phyloP scores from a whole-genome alignment of 64 coral and sea anemone species.

The Montipora foliosa region DNA sequence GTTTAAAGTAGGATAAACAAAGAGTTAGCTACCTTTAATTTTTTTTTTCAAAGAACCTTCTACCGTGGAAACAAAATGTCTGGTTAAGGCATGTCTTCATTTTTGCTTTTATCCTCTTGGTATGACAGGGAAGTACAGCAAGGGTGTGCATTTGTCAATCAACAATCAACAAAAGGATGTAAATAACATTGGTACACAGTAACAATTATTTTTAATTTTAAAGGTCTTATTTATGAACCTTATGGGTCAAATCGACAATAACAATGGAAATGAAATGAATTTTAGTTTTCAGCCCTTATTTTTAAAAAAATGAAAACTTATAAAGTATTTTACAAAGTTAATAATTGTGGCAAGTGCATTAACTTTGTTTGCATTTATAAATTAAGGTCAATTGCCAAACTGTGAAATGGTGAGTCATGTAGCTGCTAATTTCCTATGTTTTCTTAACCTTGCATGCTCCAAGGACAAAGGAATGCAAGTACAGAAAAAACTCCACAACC shows the following conservation, averaged over 20 bases:
- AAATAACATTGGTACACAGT: too few species aligned
- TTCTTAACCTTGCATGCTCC: background rate
- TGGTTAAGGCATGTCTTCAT: background rate
- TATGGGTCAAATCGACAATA: too few species aligned
- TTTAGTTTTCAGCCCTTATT: too few species aligned
- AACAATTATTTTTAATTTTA: too few species aligned
- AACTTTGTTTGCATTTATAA: background rate
- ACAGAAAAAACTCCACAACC: background rate
- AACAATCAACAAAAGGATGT: too few species aligned
- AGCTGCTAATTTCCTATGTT: background rate
- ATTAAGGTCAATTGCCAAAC: background rate
- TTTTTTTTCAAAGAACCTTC: background rate
- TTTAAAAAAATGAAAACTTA: too few species aligned
- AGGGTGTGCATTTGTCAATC: too few species aligned
- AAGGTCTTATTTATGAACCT: too few species aligned
- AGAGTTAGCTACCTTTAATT: too few species aligned
- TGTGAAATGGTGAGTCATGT: background rate
- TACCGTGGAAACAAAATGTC: background rate
- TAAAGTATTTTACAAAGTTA: too few species aligned
- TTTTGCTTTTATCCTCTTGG: background rate
- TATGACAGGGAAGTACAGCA: background rate
- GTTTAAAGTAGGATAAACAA: too few species aligned
- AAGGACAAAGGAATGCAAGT: background rate
- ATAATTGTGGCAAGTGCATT: background rate
- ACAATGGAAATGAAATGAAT: too few species aligned